Evolutionary conservation across 2,113 vertebrate species (phyloP).

Genomic region (Uria aalge): DNA sequence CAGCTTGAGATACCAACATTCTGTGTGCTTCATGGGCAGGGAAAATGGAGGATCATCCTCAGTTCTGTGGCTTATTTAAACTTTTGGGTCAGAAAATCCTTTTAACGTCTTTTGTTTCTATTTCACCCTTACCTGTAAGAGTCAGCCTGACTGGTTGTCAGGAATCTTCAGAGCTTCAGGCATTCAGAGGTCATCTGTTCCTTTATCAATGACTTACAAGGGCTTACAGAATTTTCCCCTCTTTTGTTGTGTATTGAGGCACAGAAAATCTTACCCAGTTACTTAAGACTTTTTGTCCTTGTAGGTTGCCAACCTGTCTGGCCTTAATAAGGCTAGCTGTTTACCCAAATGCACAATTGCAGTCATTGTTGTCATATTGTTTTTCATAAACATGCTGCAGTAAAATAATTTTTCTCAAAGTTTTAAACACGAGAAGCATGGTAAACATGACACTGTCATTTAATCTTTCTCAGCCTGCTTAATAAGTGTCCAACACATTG

Average conservation of each 20-base stretch:
- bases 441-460: not conserved
- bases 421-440: not conserved
- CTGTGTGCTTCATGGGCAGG: not conserved
- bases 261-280: not conserved
- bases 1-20: not conserved
- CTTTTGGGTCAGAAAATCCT: not conserved
- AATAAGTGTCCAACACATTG: not conserved
- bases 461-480: not conserved
- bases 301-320: not conserved
- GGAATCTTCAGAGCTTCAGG: not conserved
- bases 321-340: not conserved
- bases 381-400: not conserved
- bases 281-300: not conserved
- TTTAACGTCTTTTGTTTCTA: not conserved
- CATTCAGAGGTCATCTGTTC: not conserved
- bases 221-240: not conserved
- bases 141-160: not conserved
- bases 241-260: not conserved
- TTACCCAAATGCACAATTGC: not conserved
- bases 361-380: not conserved
- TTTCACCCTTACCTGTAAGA: not conserved
- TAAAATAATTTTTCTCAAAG: not conserved
- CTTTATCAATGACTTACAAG: not conserved
- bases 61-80: not conserved
- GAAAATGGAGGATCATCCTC: not conserved